phyloP scores from a whole-genome alignment of 2,797 vertebrate species.

The Lepilemur ruficaudatus region DNA sequence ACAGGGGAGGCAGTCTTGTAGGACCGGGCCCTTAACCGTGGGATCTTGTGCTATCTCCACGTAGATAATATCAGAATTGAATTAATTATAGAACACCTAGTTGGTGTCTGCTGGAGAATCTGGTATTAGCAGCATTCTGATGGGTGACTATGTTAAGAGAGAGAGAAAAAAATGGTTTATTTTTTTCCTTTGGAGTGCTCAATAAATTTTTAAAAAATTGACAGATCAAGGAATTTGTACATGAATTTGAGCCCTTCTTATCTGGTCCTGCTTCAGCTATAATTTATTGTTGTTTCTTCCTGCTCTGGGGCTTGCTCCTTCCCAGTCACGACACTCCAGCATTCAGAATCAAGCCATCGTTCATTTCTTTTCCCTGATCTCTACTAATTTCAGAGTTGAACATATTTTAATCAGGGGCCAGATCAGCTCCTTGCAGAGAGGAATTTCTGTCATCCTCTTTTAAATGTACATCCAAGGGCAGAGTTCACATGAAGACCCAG shows the following conservation, averaged over 20 bases:
- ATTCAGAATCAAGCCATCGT: background rate
- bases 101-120: background rate
- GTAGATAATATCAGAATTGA: background rate
- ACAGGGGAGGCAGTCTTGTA: background rate
- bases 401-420: slow-evolving; percentile 55
- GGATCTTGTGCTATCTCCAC: background rate
- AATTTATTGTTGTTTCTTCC: background rate
- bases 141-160: background rate
- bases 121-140: background rate
- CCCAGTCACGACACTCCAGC: background rate
- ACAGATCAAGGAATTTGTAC: background rate
- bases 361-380: background rate
- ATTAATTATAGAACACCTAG: background rate
- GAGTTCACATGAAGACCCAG: slow-evolving; percentile 51
- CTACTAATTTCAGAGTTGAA: slow-evolving; percentile 45
- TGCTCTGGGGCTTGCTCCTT: background rate
- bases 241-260: background rate
- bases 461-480: slow-evolving; percentile 43
- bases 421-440: slow-evolving; percentile 48
- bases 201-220: background rate
- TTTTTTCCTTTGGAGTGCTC: background rate
- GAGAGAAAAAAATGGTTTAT: background rate
- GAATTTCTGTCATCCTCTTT: slow-evolving; percentile 46
- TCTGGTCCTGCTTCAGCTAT: background rate
- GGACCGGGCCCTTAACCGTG: background rate